These are phyloP conservation scores for Laupala kohalensis DNA, from an alignment of 1,140 invertebrate species.

Conservation along the genomic window DNA sequence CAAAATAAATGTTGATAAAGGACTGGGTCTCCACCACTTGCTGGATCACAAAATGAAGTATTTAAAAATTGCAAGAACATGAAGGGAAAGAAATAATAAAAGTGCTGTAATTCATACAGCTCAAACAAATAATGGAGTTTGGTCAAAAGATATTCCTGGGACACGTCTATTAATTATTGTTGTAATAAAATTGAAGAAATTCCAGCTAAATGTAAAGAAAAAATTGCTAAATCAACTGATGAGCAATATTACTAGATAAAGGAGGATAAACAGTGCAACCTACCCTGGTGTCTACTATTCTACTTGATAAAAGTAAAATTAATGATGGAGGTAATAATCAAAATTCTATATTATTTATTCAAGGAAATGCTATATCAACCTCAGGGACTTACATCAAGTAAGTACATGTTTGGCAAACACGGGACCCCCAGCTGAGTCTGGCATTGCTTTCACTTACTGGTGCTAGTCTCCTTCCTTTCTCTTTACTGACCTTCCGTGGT, in stretches of 20 bases:
- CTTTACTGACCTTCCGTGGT: too few species aligned
- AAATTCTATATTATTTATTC: constrained; percentile 3
- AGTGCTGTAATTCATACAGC: background rate
- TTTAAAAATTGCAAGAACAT: background rate
- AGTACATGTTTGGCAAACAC: too few species aligned
- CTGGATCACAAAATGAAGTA: background rate
- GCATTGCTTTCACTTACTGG: too few species aligned
- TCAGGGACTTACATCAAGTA: too few species aligned
- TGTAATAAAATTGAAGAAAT: constrained; percentile 5
- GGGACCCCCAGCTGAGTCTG: too few species aligned
- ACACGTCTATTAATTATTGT: background rate
- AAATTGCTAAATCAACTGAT: constrained; percentile 1
- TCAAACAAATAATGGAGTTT: constrained; percentile 1
- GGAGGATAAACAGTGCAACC: constrained; percentile 1
- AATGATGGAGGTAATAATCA: background rate
- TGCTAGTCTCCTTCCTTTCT: too few species aligned
- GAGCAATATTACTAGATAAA: background rate
- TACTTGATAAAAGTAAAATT: background rate
- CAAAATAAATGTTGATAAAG: constrained; percentile 1
- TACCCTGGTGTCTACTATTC: background rate
- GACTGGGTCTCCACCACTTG: background rate
- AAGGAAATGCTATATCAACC: constrained; percentile 6
- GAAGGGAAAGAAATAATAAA: too few species aligned
- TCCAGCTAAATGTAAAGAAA: constrained; percentile 4
- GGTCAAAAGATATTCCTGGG: background rate